Conservation (phyloP, 2,113 vertebrate species). For the Formicarius rufipectus region DNA sequence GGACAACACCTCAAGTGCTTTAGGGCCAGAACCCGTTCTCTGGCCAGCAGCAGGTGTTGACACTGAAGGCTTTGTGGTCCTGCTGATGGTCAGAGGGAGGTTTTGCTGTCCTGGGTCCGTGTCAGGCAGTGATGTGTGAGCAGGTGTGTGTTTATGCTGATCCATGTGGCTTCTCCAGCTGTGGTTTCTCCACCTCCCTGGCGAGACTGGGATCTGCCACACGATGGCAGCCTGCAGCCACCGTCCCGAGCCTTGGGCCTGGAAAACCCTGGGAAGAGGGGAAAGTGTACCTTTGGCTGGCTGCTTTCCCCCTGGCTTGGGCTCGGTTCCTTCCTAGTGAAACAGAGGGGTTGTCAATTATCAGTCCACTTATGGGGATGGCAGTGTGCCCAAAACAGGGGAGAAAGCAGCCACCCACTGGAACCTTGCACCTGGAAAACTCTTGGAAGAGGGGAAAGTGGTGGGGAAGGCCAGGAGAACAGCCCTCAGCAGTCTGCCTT, state of each 20-base stretch:
- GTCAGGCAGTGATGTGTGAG: too few relatives aligned
- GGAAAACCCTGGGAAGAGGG: background rate
- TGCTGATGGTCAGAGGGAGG: background rate
- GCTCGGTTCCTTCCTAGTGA: too few relatives aligned
- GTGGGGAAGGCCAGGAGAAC: background rate
- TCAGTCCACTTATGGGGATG: too few relatives aligned
- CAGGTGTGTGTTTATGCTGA: background rate
- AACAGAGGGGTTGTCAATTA: too few relatives aligned
- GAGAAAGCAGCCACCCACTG: background rate
- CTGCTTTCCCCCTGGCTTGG: background rate
- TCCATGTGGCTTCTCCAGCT: background rate
- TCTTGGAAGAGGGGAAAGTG: background rate
- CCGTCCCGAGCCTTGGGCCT: background rate
- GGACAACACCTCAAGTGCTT: fast-evolving
- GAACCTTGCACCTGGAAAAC: background rate
- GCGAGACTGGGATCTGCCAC: conserved; percentile 36
- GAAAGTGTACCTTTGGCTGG: background rate
- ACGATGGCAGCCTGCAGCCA: conserved; percentile 63
- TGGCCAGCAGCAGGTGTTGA: background rate
- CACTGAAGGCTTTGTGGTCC: background rate
- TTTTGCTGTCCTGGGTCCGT: background rate
- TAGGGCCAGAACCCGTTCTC: background rate
- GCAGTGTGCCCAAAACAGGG: too few relatives aligned
- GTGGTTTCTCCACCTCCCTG: background rate
- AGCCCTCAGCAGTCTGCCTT: background rate